Conservation (phyloP, 2,888 invertebrate genomes). For the Acanthacorydalis orientalis region DNA sequence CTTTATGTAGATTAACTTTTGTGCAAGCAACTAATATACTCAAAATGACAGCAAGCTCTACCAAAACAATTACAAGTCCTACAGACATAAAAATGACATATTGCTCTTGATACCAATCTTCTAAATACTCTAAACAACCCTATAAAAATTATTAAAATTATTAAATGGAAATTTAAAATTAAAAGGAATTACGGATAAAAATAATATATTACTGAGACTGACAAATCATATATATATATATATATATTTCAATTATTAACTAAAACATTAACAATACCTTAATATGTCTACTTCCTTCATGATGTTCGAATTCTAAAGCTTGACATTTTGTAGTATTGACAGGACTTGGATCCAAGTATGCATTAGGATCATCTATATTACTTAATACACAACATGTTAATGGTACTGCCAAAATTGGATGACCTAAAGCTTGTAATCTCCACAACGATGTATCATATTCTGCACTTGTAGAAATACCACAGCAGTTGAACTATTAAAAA, state of each 20-base stretch:
- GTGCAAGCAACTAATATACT: constrained; percentile 57
- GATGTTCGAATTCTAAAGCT: constrained; percentile 36
- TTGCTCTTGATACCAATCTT: constrained; percentile 63
- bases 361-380: constrained; percentile 31
- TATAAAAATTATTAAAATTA: constrained; percentile 16
- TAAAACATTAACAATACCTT: constrained; percentile 25
- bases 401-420: constrained; percentile 25
- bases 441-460: constrained; percentile 71
- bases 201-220: background rate
- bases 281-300: constrained; percentile 39
- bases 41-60: constrained; percentile 54
- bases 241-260: background rate
- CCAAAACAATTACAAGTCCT: constrained; percentile 47
- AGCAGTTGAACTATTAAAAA: constrained; percentile 51
- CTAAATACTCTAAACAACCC: constrained; percentile 52
- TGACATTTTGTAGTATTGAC: constrained; percentile 56
- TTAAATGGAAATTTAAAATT: background rate
- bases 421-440: constrained; percentile 57
- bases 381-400: constrained; percentile 38
- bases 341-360: constrained; percentile 61
- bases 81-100: constrained; percentile 49
- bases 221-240: background rate
- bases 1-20: constrained; percentile 34
- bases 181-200: background rate
- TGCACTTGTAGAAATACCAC: constrained; percentile 59